Percentiles rank a stretch among this genome's conserved stretches.
phyloP scores from a whole-genome alignment of 2,113 vertebrate species.

The Elgaria multicarinata region DNA sequence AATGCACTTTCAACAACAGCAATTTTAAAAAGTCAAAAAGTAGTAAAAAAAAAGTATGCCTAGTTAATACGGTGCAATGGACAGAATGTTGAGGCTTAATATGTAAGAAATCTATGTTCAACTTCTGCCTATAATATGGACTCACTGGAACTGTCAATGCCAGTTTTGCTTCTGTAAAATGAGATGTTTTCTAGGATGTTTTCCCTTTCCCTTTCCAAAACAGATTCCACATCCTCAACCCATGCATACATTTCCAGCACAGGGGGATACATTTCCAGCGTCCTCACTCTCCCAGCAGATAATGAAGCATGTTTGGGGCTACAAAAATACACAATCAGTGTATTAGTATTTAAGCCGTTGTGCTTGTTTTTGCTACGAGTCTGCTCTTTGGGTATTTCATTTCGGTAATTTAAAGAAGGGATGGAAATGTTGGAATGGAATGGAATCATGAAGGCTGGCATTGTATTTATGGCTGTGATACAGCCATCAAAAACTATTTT shows the following conservation, averaged over 20 bases:
- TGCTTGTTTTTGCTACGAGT: neutral
- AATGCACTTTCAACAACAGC: too few species aligned
- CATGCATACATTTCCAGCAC: neutral
- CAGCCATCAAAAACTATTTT: constrained; percentile 45
- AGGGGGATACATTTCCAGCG: neutral
- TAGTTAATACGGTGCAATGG: neutral
- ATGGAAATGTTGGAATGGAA: constrained; percentile 7
- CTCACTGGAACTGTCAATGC: too few species aligned
- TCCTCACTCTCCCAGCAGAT: neutral
- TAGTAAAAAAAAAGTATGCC: too few species aligned
- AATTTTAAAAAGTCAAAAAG: too few species aligned
- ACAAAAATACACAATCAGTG: neutral
- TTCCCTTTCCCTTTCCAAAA: neutral
- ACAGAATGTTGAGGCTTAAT: neutral
- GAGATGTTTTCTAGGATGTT: neutral
- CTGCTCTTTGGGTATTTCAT: neutral
- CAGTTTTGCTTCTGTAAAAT: neutral
- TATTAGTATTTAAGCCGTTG: neutral
- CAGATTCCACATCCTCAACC: neutral
- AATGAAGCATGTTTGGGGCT: neutral
- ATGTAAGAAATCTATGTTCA: neutral
- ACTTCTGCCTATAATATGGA: neutral
- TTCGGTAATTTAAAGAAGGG: neutral
- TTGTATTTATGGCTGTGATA: constrained; percentile 44
- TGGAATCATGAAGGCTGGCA: constrained; percentile 45